A percentile compares a stretch with the other conserved stretches of the same genome.
Evolutionary conservation across 2,888 invertebrate species (phyloP).

Genomic region (Eueremaeus valkanovi): DNA sequence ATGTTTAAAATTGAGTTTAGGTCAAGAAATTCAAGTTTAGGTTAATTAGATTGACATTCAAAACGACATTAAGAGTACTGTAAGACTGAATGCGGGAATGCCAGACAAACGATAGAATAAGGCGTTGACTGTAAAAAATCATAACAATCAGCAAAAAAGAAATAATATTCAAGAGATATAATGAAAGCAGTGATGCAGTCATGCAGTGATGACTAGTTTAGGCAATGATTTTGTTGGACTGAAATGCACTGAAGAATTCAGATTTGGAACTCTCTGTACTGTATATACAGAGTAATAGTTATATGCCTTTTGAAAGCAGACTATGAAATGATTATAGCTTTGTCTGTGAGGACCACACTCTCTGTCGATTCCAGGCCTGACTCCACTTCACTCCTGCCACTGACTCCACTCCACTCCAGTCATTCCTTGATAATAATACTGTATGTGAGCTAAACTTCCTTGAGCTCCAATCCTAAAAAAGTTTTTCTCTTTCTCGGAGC

Average conservation of each 20-base stretch:
- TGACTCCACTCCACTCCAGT: too few species aligned
- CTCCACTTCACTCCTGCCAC: not conserved
- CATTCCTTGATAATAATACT: too few species aligned
- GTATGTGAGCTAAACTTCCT: too few species aligned
- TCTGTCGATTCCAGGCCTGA: not conserved
- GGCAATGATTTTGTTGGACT: not conserved
- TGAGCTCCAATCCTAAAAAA: too few species aligned
- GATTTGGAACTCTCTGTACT: not conserved
- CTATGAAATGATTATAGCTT: not conserved
- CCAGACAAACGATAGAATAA: not conserved
- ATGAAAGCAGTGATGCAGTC: slow-evolving; percentile 12
- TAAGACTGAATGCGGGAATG: too few species aligned
- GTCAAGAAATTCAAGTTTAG: too few species aligned
- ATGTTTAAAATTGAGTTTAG: too few species aligned
- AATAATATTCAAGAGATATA: not conserved
- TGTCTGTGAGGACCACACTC: not conserved
- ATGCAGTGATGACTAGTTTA: slow-evolving; percentile 7
- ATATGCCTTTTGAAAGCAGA: not conserved
- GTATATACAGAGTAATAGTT: not conserved
- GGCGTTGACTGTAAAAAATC: not conserved
- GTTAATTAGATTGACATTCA: too few species aligned
- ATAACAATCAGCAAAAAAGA: not conserved
- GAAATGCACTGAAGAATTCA: not conserved
- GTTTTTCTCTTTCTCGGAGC: too few species aligned
- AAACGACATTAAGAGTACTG: too few species aligned